A percentile compares a stretch with the other conserved stretches of the same genome.
phyloP scores from a whole-genome alignment of 2,797 vertebrate genomes.

The Pseudocheirus occidentalis region DNA sequence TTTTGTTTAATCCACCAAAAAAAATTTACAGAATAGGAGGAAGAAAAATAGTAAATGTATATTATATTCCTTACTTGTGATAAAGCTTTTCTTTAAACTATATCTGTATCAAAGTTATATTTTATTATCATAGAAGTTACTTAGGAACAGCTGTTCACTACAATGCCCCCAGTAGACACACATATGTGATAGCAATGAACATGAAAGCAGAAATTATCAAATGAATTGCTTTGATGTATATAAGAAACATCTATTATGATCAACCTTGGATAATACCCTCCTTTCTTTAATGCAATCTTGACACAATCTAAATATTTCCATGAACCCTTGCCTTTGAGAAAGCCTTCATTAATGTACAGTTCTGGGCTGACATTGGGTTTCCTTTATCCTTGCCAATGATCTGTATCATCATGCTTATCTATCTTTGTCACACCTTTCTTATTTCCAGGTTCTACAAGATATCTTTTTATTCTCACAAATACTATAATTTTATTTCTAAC shows the following conservation, averaged over 20 bases:
- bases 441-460: background rate
- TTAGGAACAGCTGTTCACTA: background rate
- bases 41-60: background rate
- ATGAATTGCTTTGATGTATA: background rate
- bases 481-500: conserved; percentile 10
- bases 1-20: background rate
- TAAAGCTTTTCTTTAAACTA: background rate
- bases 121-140: background rate
- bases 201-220: background rate
- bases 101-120: background rate
- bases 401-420: background rate
- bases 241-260: conserved; percentile 5
- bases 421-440: background rate
- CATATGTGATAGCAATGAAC: background rate
- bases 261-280: background rate
- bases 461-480: background rate
- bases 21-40: background rate
- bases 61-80: background rate
- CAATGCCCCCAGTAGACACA: background rate
- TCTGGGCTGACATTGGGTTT: background rate
- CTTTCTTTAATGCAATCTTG: background rate
- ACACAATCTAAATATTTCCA: background rate
- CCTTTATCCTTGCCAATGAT: background rate
- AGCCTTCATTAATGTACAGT: background rate
- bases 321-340: background rate